Conservation (phyloP, 2,113 vertebrate species). For the Pelecanoides urinatrix region DNA sequence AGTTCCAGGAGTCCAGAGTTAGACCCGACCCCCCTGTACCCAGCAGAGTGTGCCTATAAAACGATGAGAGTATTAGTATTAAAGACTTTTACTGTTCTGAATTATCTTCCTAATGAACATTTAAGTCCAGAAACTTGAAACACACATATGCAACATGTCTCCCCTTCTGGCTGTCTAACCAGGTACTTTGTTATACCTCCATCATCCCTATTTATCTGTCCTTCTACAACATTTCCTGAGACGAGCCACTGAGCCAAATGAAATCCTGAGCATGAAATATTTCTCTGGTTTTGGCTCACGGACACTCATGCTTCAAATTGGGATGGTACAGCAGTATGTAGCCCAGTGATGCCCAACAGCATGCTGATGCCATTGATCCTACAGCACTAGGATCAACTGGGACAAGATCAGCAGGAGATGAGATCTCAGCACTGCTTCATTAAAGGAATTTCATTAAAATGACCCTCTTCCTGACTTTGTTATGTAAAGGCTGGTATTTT, state of each 20-base stretch:
- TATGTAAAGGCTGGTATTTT: not conserved
- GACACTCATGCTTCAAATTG: not conserved
- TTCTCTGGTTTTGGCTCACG: not conserved
- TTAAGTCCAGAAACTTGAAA: not conserved
- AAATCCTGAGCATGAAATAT: not conserved
- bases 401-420: not conserved
- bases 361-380: not conserved
- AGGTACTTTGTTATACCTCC: rapidly evolving
- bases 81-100: not conserved
- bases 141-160: not conserved
- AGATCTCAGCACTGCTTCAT: not conserved
- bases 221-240: not conserved
- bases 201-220: not conserved
- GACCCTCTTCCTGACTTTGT: not conserved
- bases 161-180: not conserved
- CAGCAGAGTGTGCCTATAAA: not conserved
- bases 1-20: not conserved
- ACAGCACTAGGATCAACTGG: not conserved
- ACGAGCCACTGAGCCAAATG: not conserved
- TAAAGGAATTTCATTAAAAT: not conserved
- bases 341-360: not conserved
- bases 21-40: not conserved
- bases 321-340: not conserved
- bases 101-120: not conserved
- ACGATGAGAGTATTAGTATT: not conserved